A percentile compares a stretch with the other conserved stretches of the same genome.
phyloP scores from a whole-genome alignment of 2,888 invertebrate species.

The Diadromus collaris region DNA sequence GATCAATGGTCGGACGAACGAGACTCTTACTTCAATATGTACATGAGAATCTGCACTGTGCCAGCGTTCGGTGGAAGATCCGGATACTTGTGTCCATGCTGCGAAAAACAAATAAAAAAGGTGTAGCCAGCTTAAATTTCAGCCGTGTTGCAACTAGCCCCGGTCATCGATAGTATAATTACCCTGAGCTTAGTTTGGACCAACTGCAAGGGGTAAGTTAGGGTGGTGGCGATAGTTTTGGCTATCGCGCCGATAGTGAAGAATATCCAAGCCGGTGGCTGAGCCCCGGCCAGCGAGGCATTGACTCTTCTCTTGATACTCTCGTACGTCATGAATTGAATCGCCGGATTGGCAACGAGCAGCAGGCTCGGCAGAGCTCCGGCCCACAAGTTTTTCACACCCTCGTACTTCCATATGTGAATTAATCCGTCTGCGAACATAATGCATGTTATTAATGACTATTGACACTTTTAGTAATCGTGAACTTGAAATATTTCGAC shows the following conservation, averaged over 20 bases:
- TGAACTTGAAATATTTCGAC: not conserved
- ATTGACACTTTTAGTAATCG: not conserved
- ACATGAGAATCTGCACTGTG: constrained; percentile 84
- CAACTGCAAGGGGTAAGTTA: constrained; percentile 95
- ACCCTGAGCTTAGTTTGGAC: constrained; percentile 90
- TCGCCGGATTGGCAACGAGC: constrained; percentile 93
- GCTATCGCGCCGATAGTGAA: constrained; percentile 89
- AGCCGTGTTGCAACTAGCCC: not conserved
- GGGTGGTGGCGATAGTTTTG: constrained; percentile 91
- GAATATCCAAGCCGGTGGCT: constrained; percentile 85
- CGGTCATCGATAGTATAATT: constrained; percentile 64
- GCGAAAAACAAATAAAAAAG: constrained; percentile 43
- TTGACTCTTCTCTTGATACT: constrained; percentile 88
- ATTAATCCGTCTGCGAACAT: constrained; percentile 83
- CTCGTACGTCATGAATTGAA: constrained; percentile 97
- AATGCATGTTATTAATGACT: constrained; percentile 2
- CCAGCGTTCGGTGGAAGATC: constrained; percentile 81
- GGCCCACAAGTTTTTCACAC: constrained; percentile 89
- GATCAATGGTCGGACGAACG: not conserved
- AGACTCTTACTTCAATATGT: constrained; percentile 83
- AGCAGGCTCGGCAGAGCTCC: constrained; percentile 92
- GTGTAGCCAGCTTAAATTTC: not conserved
- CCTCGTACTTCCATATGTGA: constrained; percentile 88
- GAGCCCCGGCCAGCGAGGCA: constrained; percentile 79
- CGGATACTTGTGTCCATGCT: constrained; percentile 80